phyloP scores from a whole-genome alignment of 1,140 invertebrate genomes.

The Branchinecta lindahli region DNA sequence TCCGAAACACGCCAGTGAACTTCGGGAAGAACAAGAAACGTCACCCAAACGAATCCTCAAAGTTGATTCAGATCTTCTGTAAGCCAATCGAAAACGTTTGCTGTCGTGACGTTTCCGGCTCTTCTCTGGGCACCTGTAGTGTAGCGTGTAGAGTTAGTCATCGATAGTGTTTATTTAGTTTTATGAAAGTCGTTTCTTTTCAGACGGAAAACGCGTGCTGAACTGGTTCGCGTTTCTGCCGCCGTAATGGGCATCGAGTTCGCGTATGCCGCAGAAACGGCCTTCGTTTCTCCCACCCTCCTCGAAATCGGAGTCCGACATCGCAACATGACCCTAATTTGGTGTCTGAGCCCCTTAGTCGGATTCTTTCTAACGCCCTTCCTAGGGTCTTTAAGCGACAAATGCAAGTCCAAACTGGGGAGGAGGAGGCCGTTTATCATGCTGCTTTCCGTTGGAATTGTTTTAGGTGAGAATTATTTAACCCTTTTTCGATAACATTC shows the following conservation, averaged over 20 bases:
- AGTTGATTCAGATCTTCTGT: too few species aligned
- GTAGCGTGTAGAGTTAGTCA: too few species aligned
- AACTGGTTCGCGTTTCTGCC: constrained; percentile 71
- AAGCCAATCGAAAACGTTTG: too few species aligned
- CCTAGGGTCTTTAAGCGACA: constrained; percentile 77
- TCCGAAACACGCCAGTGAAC: too few species aligned
- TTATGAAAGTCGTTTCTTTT: constrained; percentile 17
- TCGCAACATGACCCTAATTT: constrained; percentile 83
- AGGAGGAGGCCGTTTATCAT: constrained; percentile 80
- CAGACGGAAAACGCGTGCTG: constrained; percentile 60
- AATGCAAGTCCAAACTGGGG: constrained; percentile 60
- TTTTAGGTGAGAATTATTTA: constrained; percentile 69
- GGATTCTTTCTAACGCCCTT: constrained; percentile 88
- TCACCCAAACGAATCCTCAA: too few species aligned
- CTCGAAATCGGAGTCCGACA: constrained; percentile 80
- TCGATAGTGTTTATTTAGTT: too few species aligned
- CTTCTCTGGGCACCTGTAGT: too few species aligned
- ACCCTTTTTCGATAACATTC: too few species aligned
- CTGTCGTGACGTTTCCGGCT: too few species aligned
- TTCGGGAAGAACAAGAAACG: too few species aligned
- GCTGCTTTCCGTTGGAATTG: constrained; percentile 68
- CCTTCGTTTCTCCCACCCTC: constrained; percentile 86
- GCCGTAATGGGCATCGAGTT: constrained; percentile 96
- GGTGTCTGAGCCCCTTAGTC: constrained; percentile 77
- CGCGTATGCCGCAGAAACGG: constrained; percentile 90